These are phyloP conservation scores for Cephonodes hylas DNA, from an alignment of 2,888 invertebrate genomes.

Conservation along the genomic window DNA sequence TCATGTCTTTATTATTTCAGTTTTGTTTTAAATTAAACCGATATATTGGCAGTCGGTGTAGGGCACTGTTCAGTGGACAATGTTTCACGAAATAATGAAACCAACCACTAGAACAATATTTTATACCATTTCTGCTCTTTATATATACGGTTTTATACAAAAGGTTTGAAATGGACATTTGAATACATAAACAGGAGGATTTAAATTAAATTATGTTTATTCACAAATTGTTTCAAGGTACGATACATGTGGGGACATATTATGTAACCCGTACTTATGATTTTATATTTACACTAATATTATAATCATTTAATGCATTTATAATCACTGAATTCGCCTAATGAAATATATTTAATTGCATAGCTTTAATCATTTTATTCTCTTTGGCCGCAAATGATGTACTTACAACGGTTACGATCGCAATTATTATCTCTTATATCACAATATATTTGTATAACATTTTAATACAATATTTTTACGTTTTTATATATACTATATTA, in stretches of 20 bases:
- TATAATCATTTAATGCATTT: neutral
- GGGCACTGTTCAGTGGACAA: no score
- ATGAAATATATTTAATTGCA: neutral
- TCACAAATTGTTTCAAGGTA: neutral
- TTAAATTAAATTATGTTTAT: neutral
- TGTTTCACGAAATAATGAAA: no score
- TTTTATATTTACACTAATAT: neutral
- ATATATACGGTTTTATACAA: no score
- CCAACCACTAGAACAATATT: no score
- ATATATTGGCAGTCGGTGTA: no score
- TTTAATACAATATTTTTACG: neutral
- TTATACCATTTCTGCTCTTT: no score
- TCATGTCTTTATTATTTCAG: no score
- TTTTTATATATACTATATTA: neutral
- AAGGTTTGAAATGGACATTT: no score
- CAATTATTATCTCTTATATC: neutral
- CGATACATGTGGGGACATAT: neutral
- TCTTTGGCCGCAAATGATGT: neutral
- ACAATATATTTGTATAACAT: neutral
- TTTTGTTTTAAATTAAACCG: no score
- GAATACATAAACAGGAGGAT: no score
- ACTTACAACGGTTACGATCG: neutral
- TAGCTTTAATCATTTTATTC: neutral
- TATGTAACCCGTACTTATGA: neutral
- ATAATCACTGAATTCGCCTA: neutral